Percentiles rank a stretch among this genome's conserved stretches.
Evolutionary conservation across 2,113 vertebrate species (phyloP).

Genomic region (Piaya cayana): DNA sequence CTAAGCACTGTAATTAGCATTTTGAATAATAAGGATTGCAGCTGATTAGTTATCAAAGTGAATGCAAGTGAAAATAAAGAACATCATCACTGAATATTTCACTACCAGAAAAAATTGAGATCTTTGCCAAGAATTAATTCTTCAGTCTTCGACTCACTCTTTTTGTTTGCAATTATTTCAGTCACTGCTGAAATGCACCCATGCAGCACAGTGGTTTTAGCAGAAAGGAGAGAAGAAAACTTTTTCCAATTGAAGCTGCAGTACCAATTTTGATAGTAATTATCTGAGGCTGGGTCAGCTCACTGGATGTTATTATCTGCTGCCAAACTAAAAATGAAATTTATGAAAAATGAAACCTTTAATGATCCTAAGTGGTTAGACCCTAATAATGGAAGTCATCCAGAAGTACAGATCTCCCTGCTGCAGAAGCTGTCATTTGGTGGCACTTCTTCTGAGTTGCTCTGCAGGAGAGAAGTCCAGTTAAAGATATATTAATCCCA

Average conservation of each 20-base stretch:
- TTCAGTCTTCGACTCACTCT: fast-evolving
- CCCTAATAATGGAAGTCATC: not conserved
- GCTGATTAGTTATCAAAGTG: not conserved
- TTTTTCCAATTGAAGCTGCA: constrained; percentile 7
- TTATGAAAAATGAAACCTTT: constrained; percentile 44
- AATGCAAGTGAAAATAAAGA: not conserved
- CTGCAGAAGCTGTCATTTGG: not conserved
- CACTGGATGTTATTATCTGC: constrained; percentile 51
- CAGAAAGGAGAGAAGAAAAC: not conserved
- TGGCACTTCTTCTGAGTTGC: not conserved
- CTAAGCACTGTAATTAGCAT: not conserved
- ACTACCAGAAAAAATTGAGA: not conserved
- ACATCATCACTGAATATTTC: not conserved
- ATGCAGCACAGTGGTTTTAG: not conserved
- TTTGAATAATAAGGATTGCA: not conserved
- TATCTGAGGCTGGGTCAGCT: constrained; percentile 46
- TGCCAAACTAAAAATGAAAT: constrained; percentile 46
- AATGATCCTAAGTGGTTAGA: constrained; percentile 20
- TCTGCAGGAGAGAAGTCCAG: not conserved
- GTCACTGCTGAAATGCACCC: not conserved
- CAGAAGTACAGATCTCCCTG: not conserved
- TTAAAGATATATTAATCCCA: not conserved
- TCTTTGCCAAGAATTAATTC: not conserved
- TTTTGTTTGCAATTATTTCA: not conserved
- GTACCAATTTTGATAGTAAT: constrained; percentile 58